Conservation (phyloP, 2,113 vertebrate species). For the Platichthys flesus region DNA sequence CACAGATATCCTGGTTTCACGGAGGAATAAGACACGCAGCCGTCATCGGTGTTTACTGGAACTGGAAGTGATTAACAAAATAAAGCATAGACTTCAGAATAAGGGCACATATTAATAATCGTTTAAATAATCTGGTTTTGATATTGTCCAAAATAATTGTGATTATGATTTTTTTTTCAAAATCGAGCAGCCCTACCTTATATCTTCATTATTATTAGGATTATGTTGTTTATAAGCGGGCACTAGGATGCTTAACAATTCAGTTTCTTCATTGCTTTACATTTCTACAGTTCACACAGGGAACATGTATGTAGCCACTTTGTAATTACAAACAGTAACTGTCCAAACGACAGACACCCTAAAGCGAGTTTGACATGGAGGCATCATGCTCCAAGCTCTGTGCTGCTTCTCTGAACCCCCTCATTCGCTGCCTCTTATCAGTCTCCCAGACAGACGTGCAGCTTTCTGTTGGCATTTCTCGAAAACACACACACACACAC, state of each 20-base stretch:
- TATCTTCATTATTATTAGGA: no score
- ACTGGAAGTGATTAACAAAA: no score
- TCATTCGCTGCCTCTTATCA: constrained; percentile 69
- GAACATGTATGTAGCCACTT: constrained; percentile 5
- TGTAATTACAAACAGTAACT: neutral
- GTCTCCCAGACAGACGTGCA: constrained; percentile 64
- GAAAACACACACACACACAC: constrained; percentile 1
- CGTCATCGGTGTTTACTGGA: no score
- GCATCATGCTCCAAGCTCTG: constrained; percentile 18
- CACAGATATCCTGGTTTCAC: no score
- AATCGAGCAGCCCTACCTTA: neutral
- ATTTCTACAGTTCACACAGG: neutral
- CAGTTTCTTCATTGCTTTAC: neutral
- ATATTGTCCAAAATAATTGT: no score
- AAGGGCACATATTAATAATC: no score
- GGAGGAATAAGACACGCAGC: no score
- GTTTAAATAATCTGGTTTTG: no score
- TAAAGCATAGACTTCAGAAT: no score
- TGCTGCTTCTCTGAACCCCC: constrained; percentile 30
- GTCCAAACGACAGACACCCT: neutral
- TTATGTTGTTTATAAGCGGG: no score
- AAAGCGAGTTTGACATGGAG: constrained; percentile 23
- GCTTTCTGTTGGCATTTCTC: constrained; percentile 61
- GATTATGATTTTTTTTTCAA: no score
- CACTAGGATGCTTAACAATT: no score